Evolutionary conservation across 2,113 vertebrate species (phyloP).

Genomic region (Equus quagga): DNA sequence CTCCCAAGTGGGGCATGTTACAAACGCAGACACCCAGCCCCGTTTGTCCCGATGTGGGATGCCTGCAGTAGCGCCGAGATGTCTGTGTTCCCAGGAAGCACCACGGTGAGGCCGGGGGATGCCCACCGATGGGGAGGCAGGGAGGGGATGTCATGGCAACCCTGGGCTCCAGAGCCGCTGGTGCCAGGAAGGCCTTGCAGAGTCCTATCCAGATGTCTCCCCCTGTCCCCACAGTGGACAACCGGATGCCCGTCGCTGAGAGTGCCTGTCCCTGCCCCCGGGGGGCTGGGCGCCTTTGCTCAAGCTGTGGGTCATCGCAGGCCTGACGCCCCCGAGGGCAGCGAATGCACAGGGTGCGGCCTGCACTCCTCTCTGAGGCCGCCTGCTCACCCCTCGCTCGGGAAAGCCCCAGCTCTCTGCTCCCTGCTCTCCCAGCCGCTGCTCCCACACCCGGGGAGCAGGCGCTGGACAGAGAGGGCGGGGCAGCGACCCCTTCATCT

Average conservation of each 20-base stretch:
- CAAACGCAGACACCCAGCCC: neutral
- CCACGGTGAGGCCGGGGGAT: neutral
- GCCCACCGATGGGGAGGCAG: neutral
- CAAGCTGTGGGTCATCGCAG: neutral
- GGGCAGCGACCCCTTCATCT: too few species aligned
- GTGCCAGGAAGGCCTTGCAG: neutral
- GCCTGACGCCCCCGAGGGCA: neutral
- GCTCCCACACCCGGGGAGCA: neutral
- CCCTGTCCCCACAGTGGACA: neutral
- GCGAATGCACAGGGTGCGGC: rapidly evolving
- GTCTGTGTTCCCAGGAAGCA: neutral
- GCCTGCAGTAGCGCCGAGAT: neutral
- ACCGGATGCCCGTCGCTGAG: rapidly evolving
- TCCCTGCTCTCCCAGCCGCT: neutral
- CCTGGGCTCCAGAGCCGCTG: neutral
- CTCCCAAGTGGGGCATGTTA: neutral
- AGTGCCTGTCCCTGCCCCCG: neutral
- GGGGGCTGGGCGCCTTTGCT: neutral
- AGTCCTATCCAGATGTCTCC: neutral
- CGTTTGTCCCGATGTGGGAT: rapidly evolving
- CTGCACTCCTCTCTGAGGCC: rapidly evolving
- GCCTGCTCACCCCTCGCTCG: neutral
- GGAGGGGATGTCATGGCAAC: neutral
- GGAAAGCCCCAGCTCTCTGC: rapidly evolving
- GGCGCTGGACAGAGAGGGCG: too few species aligned